Base-by-base conservation (phyloP, 2,797 vertebrate species). In the Hyperoplus lanceolatus region DNA sequence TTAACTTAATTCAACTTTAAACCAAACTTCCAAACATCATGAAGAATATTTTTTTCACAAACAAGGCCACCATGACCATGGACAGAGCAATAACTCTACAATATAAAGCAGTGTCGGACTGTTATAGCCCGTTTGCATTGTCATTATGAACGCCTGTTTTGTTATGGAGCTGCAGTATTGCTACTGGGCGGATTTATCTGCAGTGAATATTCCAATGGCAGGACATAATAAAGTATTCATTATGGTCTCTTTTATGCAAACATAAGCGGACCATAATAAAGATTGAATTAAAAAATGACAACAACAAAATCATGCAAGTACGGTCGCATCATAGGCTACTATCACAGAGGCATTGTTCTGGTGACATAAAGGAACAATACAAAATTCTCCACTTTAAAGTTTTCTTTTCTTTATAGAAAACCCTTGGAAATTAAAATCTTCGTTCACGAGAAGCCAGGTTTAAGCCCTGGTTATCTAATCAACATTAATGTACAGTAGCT, bases 1-100 rank as follows among this genome's bases (percentile, higher is more conserved):
- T 51, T 57, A 3, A 41, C 61, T 59, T 72, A 41, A 77, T 68
- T 49, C 29, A 65, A 70, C 67, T 65, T 77, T 36, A 6, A 29
- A 64, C 14, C 68, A 3, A 39, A 75, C 18, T 36, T 60, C 5
- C 45, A 53, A 29, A 59, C 48, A 21, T 54, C 39, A 39, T 39
- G 6, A 46, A 12, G 46, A 46, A 46, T 36, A 43, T 54, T 48
- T 59, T 2, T 18, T 11, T 38, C 2, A 5, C 54, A 2, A 48
- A 53, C 14, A 16, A 51, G 3, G 14, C 21, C 0, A 0, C 1
- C 8, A 41, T 18, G 11, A 51, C 53, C 21, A 45, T 21, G 18
- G 59, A 56, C 1, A 2, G 10, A 58, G 9, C 10, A 50, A 46
- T 46, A 39, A 46, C 6, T 39, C 13, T 6, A 50, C 53, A 5